Base-by-base conservation (phyloP, 1,140 invertebrate genomes). In the Cydia pomonella region DNA sequence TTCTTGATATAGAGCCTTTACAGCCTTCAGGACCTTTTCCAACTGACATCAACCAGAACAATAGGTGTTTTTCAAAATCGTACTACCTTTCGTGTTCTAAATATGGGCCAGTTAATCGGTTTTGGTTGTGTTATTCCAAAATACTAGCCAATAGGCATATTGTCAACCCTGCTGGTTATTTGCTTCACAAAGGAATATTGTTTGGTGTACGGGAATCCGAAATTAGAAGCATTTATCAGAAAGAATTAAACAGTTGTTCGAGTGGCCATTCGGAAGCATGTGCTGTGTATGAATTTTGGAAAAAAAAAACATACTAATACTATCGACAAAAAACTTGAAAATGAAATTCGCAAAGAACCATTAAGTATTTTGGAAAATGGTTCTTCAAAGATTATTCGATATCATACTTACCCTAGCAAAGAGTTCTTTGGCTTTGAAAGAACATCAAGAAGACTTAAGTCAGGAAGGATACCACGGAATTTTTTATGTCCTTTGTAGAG, bases 291-390 rank as follows among this genome's bases (percentile, higher is more conserved):
- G 81, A 83, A 72, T 62, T 78, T 71, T 82, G 82, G 82, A 73
- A 77, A 78, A 79, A 76, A n/a, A 72, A 81, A 80, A 53, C 47
- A 74, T 27, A 27, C 27, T 74, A 47, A 47, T 63, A 78, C 75
- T 74, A 77, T 86, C 62, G 81, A 82, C 79, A 81, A 79, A 27
- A 74, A 80, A 76, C 59, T 80, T 76, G 79, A 80, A 77, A 73
- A 75, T 74, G 72, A 79, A 74, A 79, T 80, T 76, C 62, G 64
- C 29, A 76, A 76, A 79, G 75, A 86, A 80, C 81, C 79, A 71
- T 75, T 64, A n/a, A n/a, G n/a, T n/a, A 72, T 75, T 75, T 75
- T 75, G 74, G 74, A 72, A 72, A 72, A 75, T 75, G 69, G 44
- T 75, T 72, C 74, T 75, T 69, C 50, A 59, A 75, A 75, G 66